Evolutionary conservation across 2,797 vertebrate species (phyloP).

Genomic region (Salmo trutta): DNA sequence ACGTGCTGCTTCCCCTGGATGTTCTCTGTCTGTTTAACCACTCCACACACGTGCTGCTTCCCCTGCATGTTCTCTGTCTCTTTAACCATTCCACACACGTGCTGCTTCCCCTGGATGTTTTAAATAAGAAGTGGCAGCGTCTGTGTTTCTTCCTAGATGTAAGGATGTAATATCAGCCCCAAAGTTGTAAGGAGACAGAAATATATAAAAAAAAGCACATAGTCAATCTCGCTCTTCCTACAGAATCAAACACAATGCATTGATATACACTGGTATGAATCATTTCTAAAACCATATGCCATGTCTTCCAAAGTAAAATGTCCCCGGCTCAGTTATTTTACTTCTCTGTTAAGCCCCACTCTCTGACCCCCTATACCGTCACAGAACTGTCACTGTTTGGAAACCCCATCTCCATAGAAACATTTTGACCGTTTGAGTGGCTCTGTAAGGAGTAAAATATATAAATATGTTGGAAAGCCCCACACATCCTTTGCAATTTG

Average conservation of each 20-base stretch:
- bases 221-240: not conserved
- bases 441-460: constrained; percentile 67
- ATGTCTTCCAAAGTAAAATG: not conserved
- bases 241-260: constrained; percentile 5
- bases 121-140: not conserved
- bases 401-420: constrained; percentile 39
- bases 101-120: constrained; percentile 8
- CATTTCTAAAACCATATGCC: not conserved
- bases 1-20: constrained; percentile 22
- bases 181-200: not conserved
- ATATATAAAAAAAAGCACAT: not conserved
- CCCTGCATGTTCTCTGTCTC: too few relatives aligned
- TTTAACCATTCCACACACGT: too few relatives aligned
- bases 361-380: constrained; percentile 36
- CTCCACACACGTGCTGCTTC: too few relatives aligned
- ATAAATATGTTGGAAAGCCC: constrained; percentile 88
- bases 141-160: not conserved
- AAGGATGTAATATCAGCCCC: constrained; percentile 1
- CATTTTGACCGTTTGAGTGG: constrained; percentile 49
- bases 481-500: constrained; percentile 87
- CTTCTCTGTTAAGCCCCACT: not conserved
- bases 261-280: not conserved
- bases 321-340: constrained; percentile 7
- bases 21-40: not conserved
- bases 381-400: constrained; percentile 14